Percentiles rank a stretch among this genome's conserved stretches.
Conservation (phyloP, 2,888 invertebrate species). For the Netelia inedita region DNA sequence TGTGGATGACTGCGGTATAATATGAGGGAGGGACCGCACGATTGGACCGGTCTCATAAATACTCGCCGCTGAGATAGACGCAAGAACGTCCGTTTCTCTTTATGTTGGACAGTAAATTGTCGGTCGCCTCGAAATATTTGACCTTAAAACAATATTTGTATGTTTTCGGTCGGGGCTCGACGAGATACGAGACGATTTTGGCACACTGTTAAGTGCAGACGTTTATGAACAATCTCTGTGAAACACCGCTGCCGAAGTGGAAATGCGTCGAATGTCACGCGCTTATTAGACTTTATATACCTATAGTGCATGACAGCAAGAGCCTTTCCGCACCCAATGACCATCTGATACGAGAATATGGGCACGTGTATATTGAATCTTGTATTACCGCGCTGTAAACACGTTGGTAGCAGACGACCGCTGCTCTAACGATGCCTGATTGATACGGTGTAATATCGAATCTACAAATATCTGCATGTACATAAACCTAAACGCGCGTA, state of each 20-base stretch:
- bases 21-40: not conserved
- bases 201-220: not conserved
- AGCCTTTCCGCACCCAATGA: not conserved
- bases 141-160: not conserved
- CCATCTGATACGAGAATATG: slow-evolving; percentile 1
- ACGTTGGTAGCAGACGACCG: slow-evolving; percentile 42
- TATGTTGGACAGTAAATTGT: not conserved
- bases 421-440: slow-evolving; percentile 57
- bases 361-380: slow-evolving; percentile 22
- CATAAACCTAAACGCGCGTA: not conserved
- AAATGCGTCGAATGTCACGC: not conserved
- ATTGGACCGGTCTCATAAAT: no score
- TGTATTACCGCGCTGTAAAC: slow-evolving; percentile 56
- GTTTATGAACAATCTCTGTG: not conserved
- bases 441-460: slow-evolving; percentile 62
- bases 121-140: no score
- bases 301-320: not conserved
- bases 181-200: not conserved
- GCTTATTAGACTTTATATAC: not conserved
- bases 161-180: not conserved
- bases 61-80: no score
- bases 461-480: slow-evolving; percentile 23
- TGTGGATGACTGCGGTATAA: not conserved
- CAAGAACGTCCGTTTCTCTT: no score
- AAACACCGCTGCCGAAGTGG: not conserved